phyloP scores from a whole-genome alignment of 2,797 vertebrate species.

The Aphelocoma californica region DNA sequence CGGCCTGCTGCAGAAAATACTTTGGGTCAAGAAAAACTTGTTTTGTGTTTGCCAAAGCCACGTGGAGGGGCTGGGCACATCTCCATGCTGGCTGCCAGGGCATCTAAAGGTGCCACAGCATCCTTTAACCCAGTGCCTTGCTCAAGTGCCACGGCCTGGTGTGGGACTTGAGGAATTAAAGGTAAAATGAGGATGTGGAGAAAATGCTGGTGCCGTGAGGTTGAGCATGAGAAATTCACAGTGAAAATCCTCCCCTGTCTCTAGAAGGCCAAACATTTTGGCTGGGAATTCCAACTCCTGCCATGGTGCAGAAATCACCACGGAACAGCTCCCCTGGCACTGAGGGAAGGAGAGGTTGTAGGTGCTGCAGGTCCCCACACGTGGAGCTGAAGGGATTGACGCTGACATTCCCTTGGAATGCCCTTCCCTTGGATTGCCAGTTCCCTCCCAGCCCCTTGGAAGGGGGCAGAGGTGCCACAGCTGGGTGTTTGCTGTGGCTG shows the following conservation, averaged over 20 bases:
- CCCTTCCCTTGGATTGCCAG: background rate
- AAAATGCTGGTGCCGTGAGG: fast-evolving
- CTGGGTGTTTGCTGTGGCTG: background rate
- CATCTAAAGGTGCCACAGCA: background rate
- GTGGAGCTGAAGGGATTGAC: fast-evolving
- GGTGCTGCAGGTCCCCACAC: fast-evolving
- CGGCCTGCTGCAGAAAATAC: background rate
- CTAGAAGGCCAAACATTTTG: background rate
- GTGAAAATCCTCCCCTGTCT: background rate
- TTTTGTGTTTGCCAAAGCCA: background rate
- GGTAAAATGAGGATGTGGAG: background rate
- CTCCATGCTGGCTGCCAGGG: fast-evolving
- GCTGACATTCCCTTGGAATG: background rate
- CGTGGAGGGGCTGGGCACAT: background rate
- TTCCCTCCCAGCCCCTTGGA: background rate
- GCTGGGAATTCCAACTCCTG: background rate
- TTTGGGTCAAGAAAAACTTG: slow-evolving; percentile 43
- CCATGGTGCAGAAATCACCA: fast-evolving
- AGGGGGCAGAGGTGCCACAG: background rate
- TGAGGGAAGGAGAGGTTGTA: fast-evolving
- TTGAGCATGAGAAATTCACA: fast-evolving
- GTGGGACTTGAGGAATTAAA: background rate
- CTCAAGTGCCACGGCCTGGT: background rate
- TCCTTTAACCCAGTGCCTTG: background rate
- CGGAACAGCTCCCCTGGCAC: background rate